A percentile compares a stretch with the other conserved stretches of the same genome.
phyloP scores from a whole-genome alignment of 2,113 vertebrate species.

The Nyctibius bracteatus region DNA sequence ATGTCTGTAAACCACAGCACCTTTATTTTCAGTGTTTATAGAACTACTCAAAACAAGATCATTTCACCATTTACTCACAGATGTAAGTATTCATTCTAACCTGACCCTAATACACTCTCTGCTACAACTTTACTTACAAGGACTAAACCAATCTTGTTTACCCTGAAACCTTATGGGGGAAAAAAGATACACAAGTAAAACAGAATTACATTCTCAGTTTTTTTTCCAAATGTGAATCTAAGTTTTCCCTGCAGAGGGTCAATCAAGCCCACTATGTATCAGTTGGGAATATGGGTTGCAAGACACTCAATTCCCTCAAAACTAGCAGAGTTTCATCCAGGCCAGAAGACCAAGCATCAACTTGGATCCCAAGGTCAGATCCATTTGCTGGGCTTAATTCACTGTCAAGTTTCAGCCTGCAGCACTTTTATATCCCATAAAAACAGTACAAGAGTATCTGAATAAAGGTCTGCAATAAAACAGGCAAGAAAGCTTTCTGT shows the following conservation, averaged over 20 bases:
- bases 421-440: background rate
- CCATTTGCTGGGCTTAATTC: background rate
- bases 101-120: background rate
- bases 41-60: background rate
- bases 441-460: background rate
- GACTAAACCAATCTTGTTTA: background rate
- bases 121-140: background rate
- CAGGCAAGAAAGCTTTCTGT: background rate
- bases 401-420: background rate
- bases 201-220: background rate
- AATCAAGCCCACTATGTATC: background rate
- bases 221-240: background rate
- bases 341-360: background rate
- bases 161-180: background rate
- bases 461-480: background rate
- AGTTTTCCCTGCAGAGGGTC: background rate
- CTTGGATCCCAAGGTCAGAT: background rate
- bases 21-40: background rate
- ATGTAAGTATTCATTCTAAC: conserved; percentile 13
- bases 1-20: background rate
- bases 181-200: background rate
- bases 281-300: background rate
- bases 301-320: background rate
- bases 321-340: background rate
- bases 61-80: background rate